These are phyloP conservation scores for Cryptops parisi DNA, from an alignment of 2,888 invertebrate species.

Conservation along the genomic window DNA sequence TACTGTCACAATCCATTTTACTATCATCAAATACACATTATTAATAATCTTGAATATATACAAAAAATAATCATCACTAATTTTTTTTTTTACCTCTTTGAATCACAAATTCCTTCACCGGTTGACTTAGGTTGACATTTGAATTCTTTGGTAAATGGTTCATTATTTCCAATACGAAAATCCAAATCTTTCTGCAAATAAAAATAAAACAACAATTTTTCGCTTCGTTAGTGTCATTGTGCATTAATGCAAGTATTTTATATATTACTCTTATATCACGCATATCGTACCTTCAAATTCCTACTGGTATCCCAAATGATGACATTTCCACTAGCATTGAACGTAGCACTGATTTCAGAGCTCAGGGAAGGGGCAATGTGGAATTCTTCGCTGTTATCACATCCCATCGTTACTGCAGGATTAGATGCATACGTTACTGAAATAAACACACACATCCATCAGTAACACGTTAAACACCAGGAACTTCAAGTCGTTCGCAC, in stretches of 20 bases:
- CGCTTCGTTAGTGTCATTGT: no score
- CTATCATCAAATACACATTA: no score
- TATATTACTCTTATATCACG: background rate
- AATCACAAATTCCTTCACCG: background rate
- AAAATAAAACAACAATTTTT: conserved; percentile 12
- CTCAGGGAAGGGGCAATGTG: conserved; percentile 35
- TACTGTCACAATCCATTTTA: no score
- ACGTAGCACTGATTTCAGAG: conserved; percentile 38
- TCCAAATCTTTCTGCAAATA: conserved; percentile 36
- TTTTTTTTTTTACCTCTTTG: background rate
- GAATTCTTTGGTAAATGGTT: background rate
- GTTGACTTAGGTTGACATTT: background rate
- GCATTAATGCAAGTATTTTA: background rate
- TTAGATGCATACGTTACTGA: conserved; percentile 67
- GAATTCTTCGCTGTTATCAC: conserved; percentile 25
- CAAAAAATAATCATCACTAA: no score
- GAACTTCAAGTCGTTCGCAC: no score
- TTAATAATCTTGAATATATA: no score
- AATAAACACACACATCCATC: no score
- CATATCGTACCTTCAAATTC: conserved; percentile 46
- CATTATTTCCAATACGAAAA: conserved; percentile 31
- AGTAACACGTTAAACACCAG: no score
- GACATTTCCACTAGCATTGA: conserved; percentile 41
- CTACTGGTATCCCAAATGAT: conserved; percentile 72
- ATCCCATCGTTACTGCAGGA: conserved; percentile 46